Base-by-base conservation (phyloP, 1,140 invertebrate genomes). In the Formica selysi region DNA sequence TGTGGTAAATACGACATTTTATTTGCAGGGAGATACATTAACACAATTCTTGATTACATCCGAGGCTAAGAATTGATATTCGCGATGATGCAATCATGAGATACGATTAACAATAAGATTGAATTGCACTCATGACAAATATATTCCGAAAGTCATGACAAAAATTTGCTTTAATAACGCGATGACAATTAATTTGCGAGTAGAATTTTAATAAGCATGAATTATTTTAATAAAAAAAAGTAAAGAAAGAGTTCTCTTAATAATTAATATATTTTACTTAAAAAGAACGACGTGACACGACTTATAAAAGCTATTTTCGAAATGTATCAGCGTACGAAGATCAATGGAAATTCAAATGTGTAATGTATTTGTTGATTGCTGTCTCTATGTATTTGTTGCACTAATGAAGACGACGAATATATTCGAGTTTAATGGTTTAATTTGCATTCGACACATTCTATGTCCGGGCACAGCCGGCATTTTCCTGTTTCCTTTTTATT, bases 401-500 rank as follows among this genome's bases (percentile, higher is more conserved):
- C 22, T 67, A 54, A 54, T 13, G 19, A 13, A 48, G 26, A 79
- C 8, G n/a, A 5, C 13, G 19, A 32, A 38, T 59, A 44, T 10
- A 11, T 70, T 80, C 11, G 29, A 32, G 26, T 73, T 73, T 38
- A 61, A 74, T 26, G 51, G 38, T 83, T 61, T 73, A 74, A 83
- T 83, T 73, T 41, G 68, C 13, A 83, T 36, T 22, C 29, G 26
- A 62, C 54, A 36, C 79, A 73, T 83, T 74, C 26, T 61, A 19
- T 10, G 68, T 36, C 57, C 13, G 16, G 29, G 13, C 54, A 16
- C 68, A 36, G 38, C 59, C 68, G 68, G 26, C 78, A 41, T 59
- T 80, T 70, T 19, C 26, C 51, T 71, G 79, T 73, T 73, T 83
- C 68, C 38, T 83, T 83, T 83, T 83, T 83, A 83, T 83, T 83